phyloP scores from a whole-genome alignment of 1,140 invertebrate species.

The Macrobrachium nipponense region DNA sequence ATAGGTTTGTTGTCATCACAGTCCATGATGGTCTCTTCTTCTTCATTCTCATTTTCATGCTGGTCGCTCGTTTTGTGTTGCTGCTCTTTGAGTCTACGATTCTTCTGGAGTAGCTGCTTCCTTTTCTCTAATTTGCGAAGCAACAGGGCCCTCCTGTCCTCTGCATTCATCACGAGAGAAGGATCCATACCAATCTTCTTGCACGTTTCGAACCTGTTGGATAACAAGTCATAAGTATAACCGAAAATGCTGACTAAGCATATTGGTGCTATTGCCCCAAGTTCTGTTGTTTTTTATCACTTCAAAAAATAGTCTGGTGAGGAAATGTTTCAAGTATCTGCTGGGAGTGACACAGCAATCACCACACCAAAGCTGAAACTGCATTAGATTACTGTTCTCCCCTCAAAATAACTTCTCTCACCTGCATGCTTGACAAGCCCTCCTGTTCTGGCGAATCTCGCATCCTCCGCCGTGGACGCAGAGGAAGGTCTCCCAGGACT shows the following conservation, averaged over 20 bases:
- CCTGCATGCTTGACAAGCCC: constrained; percentile 67
- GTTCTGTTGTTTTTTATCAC: not conserved
- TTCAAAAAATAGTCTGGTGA: no score
- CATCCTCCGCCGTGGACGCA: constrained; percentile 66
- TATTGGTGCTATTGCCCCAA: no score
- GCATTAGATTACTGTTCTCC: not conserved
- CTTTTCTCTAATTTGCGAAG: not conserved
- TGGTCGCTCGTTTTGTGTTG: not conserved
- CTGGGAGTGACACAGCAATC: not conserved
- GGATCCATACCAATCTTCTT: constrained; percentile 29
- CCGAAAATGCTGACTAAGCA: not conserved
- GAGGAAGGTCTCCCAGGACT: constrained; percentile 65
- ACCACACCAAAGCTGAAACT: no score
- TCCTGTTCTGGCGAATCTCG: constrained; percentile 66
- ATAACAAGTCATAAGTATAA: not conserved
- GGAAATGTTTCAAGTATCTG: not conserved
- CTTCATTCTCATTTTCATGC: not conserved
- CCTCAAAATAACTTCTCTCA: not conserved
- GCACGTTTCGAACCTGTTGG: constrained; percentile 11
- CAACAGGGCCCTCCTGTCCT: constrained; percentile 15
- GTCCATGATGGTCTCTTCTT: not conserved
- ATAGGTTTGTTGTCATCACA: not conserved
- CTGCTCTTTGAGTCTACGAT: not conserved
- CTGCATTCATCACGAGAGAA: constrained; percentile 41
- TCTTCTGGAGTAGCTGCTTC: not conserved